Percentiles rank a stretch among this genome's conserved stretches.
Evolutionary conservation across 2,888 invertebrate genomes (phyloP).

Genomic region (Chironomus tentans): DNA sequence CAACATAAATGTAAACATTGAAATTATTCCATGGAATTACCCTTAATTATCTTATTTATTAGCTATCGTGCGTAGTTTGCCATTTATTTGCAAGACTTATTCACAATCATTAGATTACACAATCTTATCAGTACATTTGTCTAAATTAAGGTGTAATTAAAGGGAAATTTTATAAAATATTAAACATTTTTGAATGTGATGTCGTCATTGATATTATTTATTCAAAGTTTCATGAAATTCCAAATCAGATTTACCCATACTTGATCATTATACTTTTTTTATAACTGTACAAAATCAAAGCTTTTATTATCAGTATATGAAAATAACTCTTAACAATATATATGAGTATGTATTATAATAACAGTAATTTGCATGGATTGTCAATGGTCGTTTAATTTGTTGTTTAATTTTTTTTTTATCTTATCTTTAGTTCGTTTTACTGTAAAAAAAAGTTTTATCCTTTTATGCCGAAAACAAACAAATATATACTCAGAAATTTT

Average conservation of each 20-base stretch:
- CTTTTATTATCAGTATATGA: not conserved
- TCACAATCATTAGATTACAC: too few relatives aligned
- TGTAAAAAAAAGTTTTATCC: not conserved
- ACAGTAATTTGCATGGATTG: not conserved
- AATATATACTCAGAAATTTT: not conserved
- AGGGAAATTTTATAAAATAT: too few relatives aligned
- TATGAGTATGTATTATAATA: not conserved
- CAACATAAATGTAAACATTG: too few relatives aligned
- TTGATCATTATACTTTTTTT: not conserved
- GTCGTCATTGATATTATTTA: too few relatives aligned
- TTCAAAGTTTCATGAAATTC: too few relatives aligned
- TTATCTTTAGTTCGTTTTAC: not conserved
- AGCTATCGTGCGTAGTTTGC: too few relatives aligned
- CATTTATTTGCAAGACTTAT: too few relatives aligned
- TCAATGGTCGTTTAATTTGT: slow-evolving; percentile 9
- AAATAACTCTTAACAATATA: not conserved
- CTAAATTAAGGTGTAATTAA: too few relatives aligned
- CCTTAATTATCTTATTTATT: too few relatives aligned
- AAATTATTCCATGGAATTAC: too few relatives aligned
- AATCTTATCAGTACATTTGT: too few relatives aligned
- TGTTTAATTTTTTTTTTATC: not conserved
- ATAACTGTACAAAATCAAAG: not conserved
- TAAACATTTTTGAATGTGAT: too few relatives aligned
- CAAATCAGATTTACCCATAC: not conserved
- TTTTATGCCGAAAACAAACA: not conserved